These are phyloP conservation scores for Capricornis sumatraensis DNA, from an alignment of 2,113 vertebrate species.

Conservation along the genomic window DNA sequence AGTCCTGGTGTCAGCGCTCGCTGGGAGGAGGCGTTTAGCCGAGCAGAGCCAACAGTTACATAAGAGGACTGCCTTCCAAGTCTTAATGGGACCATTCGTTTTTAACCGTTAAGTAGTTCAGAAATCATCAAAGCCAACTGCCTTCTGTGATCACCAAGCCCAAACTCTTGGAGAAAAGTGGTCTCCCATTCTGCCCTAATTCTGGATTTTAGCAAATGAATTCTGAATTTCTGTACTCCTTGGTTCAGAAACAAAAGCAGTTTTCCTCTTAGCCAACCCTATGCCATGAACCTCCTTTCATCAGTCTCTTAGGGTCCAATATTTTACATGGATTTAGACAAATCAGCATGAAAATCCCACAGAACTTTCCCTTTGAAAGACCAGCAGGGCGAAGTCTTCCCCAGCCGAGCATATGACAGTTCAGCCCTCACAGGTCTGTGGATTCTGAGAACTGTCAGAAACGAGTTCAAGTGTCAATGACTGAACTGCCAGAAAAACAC, in stretches of 20 bases:
- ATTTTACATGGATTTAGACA: slow-evolving; percentile 58
- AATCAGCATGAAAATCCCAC: slow-evolving; percentile 49
- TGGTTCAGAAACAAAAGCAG: background rate
- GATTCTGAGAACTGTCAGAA: slow-evolving; percentile 74
- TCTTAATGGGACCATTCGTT: background rate
- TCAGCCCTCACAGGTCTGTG: slow-evolving; percentile 61
- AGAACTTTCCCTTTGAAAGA: slow-evolving; percentile 68
- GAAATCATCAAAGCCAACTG: slow-evolving; percentile 55
- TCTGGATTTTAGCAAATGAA: background rate
- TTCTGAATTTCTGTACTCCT: background rate
- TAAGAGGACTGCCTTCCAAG: background rate
- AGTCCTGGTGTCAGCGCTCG: rapidly evolving
- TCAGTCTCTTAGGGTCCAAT: slow-evolving; percentile 43
- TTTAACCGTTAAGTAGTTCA: slow-evolving; percentile 32
- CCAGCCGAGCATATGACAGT: slow-evolving; percentile 72
- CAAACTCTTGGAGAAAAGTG: slow-evolving; percentile 4
- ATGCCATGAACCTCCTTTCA: background rate
- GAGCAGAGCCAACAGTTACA: background rate
- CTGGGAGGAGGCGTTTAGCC: background rate
- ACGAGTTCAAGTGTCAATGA: slow-evolving; percentile 55
- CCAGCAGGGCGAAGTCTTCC: slow-evolving; percentile 70
- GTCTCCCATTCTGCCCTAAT: background rate
- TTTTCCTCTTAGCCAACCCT: slow-evolving; percentile 29
- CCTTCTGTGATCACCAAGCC: slow-evolving; percentile 41
- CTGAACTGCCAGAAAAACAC: slow-evolving; percentile 57